Evolutionary conservation across 2,113 vertebrate genomes (phyloP).

Genomic region (Ornithorhynchus anatinus): DNA sequence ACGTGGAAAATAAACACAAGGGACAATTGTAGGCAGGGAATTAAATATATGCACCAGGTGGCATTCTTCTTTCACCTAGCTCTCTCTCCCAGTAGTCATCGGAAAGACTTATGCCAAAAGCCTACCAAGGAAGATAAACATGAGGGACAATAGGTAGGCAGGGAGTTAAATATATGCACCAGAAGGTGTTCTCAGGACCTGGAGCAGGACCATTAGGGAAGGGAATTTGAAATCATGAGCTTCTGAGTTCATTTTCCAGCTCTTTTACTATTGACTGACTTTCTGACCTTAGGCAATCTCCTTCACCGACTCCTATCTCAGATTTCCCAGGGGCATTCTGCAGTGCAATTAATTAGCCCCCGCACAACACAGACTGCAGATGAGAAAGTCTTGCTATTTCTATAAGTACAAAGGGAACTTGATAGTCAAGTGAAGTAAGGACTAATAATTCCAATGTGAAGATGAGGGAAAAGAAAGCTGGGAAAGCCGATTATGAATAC

Average conservation of each 20-base stretch:
- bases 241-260: background rate
- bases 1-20: conserved; percentile 27
- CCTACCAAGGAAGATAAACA: conserved; percentile 21
- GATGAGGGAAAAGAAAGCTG: too few relatives aligned
- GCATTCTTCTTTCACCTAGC: conserved; percentile 36
- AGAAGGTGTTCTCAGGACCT: background rate
- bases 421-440: conserved; percentile 21
- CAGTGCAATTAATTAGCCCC: conserved; percentile 57
- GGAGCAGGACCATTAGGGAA: background rate
- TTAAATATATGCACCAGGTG: background rate
- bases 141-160: conserved; percentile 23
- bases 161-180: background rate
- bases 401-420: conserved; percentile 35
- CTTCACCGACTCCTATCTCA: conserved; percentile 47
- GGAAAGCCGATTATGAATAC: too few relatives aligned
- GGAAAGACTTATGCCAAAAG: conserved; percentile 26
- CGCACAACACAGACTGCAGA: conserved; percentile 28
- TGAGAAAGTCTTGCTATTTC: conserved; percentile 39
- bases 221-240: background rate
- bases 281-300: conserved; percentile 47
- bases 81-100: conserved; percentile 22
- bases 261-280: conserved; percentile 40
- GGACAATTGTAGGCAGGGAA: conserved; percentile 13
- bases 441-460: conserved; percentile 18
- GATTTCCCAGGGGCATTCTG: conserved; percentile 48